Evolutionary conservation across 2,113 vertebrate genomes (phyloP), one percentile per base, ranked within the genome.

Genomic region (Synodontis membranacea): DNA sequence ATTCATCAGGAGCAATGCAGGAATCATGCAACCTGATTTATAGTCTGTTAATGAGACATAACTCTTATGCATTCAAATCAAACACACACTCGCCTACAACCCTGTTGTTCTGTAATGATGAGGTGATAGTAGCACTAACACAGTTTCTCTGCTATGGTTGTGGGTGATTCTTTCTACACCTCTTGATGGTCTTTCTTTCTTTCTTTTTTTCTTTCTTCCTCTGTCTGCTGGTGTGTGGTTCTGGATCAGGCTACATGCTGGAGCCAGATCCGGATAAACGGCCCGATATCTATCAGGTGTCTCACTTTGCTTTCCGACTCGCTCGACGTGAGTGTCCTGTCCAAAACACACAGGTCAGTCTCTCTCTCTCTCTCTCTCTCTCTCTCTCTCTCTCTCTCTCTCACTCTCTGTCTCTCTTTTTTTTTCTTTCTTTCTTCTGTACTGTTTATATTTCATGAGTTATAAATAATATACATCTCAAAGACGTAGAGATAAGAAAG

Each of bases 231-330:
- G 83, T 87, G 60, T 80, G 56, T 52, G 42, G 56, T 72, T 86
- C 66, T 87, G 88, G n/a, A 15, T 89, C 89, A 98, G 98, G 98
- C 44, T 99, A 99, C 89, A 99, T 98, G 97, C 95, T 99, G 89
- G 98, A 99, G 89, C 97, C 97, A 84, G 97, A 99, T 90, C 97
- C 97, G 28, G 98, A 99, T 88, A 97, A 96, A 93, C 96, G 98
- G 86, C 98, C 98, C 5, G 98, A 99, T 92, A 97, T 99, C 92
- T 99, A 97, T 93, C 98, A 97, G 91, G 97, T 99, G 88, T 99
- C 98, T 89, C 93, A 96, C 94, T 98, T 98, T 93, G 97, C 98
- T 81, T 99, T 99, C 94, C 98, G 97, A 89, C 92, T 97, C 70
- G 95, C 96, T 81, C 96, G 97, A 93, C 96, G 95, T 91, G 98